Base-by-base conservation (phyloP, 2,888 invertebrate genomes). In the Heteropelma amictum region DNA sequence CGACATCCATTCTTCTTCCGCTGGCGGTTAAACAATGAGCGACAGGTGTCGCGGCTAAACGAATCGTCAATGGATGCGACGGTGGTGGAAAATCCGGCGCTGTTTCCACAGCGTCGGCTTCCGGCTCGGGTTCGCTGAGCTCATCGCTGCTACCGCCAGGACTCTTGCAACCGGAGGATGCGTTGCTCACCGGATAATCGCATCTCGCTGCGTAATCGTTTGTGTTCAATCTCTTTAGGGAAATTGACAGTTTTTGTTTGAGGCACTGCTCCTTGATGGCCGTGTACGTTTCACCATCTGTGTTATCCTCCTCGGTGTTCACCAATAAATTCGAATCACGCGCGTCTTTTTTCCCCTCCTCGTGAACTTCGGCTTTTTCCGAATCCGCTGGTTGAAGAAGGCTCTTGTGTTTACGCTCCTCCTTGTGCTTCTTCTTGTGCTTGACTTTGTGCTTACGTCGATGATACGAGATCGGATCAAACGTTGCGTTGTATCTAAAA, bases 341-440 rank as follows among this genome's bases (percentile, higher is more conserved):
- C 4, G 67, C 61, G 6, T 72, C 75, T 10, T 30, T 14, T 26
- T 63, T 51, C 2, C 23, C n/a, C 6, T 12, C 63, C 3, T 30
- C 47, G 10, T 61, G 63, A 3, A 56, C 45, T 6, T 56, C 75
- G 49, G 63, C 4, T 60, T 77, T 80, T 61, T 80, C 78, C 5
- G 40, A 23, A 26, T 14, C 19, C 53, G 51, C 28, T 28, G 65
- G 21, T 12, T 63, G 56, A 42, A 63, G 72, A 33, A 83, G 82
- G 35, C 80, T 85, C 70, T 87, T 89, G 79, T 90, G 89, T 75
- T 89, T 90, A 1, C 93, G 93, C 76, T 92, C 93, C 73, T 92
- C 91, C 84, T 93, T 93, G 83, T 93, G 93, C 85, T 93, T 94
- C 86, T 94, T 94, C 91, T 95, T 95, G 88, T 95, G 94, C 88